Base-by-base conservation (phyloP, 2,797 vertebrate species). In the Peromyscus melanophrys region DNA sequence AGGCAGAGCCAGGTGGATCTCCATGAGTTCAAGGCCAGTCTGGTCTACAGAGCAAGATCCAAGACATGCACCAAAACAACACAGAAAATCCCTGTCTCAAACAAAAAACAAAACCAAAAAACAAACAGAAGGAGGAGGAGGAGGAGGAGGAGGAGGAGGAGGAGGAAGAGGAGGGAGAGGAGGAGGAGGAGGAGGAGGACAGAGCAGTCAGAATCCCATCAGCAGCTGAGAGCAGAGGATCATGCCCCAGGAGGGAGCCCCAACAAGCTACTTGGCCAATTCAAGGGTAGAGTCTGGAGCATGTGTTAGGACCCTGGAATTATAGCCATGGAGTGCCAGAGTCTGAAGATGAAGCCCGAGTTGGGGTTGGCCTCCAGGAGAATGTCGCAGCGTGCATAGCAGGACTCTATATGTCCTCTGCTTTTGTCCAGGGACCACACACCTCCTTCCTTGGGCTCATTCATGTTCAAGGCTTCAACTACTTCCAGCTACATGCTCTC, bases 191-290 rank as follows among this genome's bases (percentile, higher is more conserved):
- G 49, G 49, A 52, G 49, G 49, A 52, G 37, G 67, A 71, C 67
- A 76, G 78, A 91, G 63, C 76, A 90, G 49, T 55, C 89, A 90
- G 93, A 96, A 83, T 96, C 37, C 75, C 57, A 95, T 97, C 94
- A 92, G 87, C 89, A 93, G 96, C 90, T 84, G 81, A 84, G 95
- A 95, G 84, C 83, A 96, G 87, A 96, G 95, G 78, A 88, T 83
- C 37, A 89, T 52, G 57, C 37, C 90, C 49, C 40, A 92, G 92
- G 71, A 91, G 71, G 77, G 27, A 94, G 59, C 1, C 49, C 52
- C 55, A 85, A 87, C 31, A 88, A 90, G 76, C 61, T 92, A 78
- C 59, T 78, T 82, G 59, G 57, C 31, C 29, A 89, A 6, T 84
- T 57, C 16, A 77, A 96, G 65, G 84, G 49, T 55, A 90, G 87